Evolutionary conservation across 2,888 invertebrate species (phyloP).

Genomic region (Hirtodrosophila histrioides): DNA sequence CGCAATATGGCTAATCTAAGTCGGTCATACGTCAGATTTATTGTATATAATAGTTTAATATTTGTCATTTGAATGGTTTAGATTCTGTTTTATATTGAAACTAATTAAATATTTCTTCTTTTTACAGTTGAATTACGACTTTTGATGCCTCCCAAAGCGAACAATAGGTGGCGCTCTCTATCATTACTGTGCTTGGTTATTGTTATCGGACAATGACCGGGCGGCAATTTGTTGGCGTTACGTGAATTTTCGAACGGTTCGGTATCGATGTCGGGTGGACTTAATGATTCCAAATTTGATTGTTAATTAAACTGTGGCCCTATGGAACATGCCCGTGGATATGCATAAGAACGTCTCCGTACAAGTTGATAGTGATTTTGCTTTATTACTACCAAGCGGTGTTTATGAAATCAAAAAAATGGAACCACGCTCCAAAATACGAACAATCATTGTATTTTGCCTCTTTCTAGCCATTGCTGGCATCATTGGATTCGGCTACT

Average conservation of each 20-base stretch:
- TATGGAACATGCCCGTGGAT: slow-evolving; percentile 83
- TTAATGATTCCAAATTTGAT: slow-evolving; percentile 1
- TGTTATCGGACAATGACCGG: slow-evolving; percentile 46
- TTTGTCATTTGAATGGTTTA: too few species aligned
- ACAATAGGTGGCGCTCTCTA: slow-evolving; percentile 8
- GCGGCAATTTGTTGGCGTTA: slow-evolving; percentile 20
- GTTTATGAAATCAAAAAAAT: slow-evolving; percentile 93
- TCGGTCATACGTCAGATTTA: slow-evolving; percentile 12
- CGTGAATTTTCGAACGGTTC: slow-evolving; percentile 8
- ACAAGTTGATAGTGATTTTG: slow-evolving; percentile 93
- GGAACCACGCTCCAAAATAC: slow-evolving; percentile 92
- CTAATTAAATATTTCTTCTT: slow-evolving; percentile 1
- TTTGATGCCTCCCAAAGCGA: slow-evolving; percentile 12
- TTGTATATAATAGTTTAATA: too few species aligned
- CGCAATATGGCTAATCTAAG: slow-evolving; percentile 15
- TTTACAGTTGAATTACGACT: slow-evolving; percentile 26
- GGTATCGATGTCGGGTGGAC: slow-evolving; percentile 5
- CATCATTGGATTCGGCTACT: slow-evolving; percentile 95
- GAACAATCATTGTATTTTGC: slow-evolving; percentile 92
- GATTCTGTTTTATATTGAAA: background rate
- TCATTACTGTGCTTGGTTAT: slow-evolving; percentile 6
- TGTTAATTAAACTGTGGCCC: slow-evolving; percentile 24
- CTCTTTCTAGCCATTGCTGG: slow-evolving; percentile 92
- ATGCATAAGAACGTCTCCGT: slow-evolving; percentile 92
- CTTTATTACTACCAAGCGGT: slow-evolving; percentile 90